Base-by-base conservation (phyloP, 2,113 vertebrate genomes). In the Neodon shergylaensis region DNA sequence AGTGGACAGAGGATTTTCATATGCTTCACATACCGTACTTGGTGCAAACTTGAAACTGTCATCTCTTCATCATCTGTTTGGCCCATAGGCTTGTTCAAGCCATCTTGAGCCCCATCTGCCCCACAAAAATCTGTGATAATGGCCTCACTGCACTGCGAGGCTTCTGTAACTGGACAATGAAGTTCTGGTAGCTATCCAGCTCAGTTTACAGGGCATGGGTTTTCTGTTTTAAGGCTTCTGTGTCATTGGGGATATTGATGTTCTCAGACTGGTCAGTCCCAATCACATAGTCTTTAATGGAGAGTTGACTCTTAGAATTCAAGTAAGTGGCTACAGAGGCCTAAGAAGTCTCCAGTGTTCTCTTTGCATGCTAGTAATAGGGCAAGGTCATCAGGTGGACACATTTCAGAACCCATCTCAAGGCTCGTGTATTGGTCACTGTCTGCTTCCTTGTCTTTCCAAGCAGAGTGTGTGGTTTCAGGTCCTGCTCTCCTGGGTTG, bases 181-280 rank as follows among this genome's bases (percentile, higher is more conserved):
- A 97, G 96, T 84, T 98, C 95, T 97, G 98, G 95, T 99, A 99
- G 97, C 97, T 98, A 49, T 99, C 98, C 47, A 99, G 98, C 94
- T 99, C 99, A 14, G 95, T 91, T 94, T 99, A 98, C 96, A 99
- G 98, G 73, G 98, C 98, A 78, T 88, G 87, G 97, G 99, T 98
- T 97, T 99, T 99, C 78, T 97, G 97, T 95, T 98, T 98, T 95
- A 99, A 93, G 94, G 97, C 94, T 17, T 98, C 98, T 7, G 95
- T 91, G 54, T 99, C 98, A 12, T 98, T 98, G 28, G 98, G 97
- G 52, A 94, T 79, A 11, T 98, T 98, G 0, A 72, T 97, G 61
- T 98, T 98, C 88, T 98, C 98, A 2, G 97, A 98, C 4, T 82
- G 92, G 88, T 98, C 97, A 85, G 98, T 70, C 96, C 97, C 97